Evolutionary conservation across 2,113 vertebrate genomes (phyloP).

Genomic region (Porphyrio hochstetteri): DNA sequence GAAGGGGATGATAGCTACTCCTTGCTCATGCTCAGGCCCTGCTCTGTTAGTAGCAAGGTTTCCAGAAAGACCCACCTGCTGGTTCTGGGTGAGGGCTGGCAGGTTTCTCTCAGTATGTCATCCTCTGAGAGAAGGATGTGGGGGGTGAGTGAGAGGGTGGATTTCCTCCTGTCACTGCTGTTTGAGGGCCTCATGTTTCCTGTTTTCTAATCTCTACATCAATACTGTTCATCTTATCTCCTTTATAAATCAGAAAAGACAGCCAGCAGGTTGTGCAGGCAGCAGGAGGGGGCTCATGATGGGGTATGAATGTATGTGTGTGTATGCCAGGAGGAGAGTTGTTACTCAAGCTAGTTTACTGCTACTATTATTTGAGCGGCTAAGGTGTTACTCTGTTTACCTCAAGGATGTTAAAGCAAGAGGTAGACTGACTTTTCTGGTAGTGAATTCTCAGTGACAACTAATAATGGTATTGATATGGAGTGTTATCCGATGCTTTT

Average conservation of each 20-base stretch:
- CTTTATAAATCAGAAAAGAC: conserved; percentile 17
- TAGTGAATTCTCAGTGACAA: not conserved
- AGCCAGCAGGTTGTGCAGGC: conserved; percentile 15
- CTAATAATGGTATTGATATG: not conserved
- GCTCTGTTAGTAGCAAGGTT: not conserved
- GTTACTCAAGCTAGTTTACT: not conserved
- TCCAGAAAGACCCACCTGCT: conserved; percentile 39
- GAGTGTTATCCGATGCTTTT: not conserved
- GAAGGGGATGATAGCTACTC: not conserved
- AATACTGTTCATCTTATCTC: conserved; percentile 47
- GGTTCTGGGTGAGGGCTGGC: not conserved
- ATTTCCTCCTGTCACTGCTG: conserved; percentile 52
- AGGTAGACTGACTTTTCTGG: not conserved
- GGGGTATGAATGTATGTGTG: not conserved
- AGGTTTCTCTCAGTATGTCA: conserved; percentile 1
- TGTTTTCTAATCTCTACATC: conserved; percentile 73
- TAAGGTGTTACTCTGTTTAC: not conserved
- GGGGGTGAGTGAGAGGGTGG: conserved; percentile 5
- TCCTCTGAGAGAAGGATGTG: conserved; percentile 40
- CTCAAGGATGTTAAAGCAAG: not conserved
- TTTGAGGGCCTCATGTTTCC: conserved; percentile 69
- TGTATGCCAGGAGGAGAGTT: not conserved
- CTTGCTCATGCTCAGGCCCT: not conserved
- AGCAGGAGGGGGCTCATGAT: not conserved
- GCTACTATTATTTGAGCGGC: not conserved